Evolutionary conservation across 2,888 invertebrate species (phyloP).

Genomic region (Tipula vernalis): DNA sequence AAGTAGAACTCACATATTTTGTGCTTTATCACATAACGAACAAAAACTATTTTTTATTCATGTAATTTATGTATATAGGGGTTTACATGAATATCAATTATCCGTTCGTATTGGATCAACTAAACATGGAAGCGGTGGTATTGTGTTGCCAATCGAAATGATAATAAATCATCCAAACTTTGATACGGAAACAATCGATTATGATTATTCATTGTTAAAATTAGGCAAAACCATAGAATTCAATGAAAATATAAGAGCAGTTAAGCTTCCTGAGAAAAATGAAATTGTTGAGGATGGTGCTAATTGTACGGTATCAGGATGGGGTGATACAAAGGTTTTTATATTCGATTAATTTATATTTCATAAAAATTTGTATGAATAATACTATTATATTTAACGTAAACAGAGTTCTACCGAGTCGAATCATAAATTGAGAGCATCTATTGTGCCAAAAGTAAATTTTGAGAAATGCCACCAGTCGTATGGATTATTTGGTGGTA

Average conservation of each 20-base stretch:
- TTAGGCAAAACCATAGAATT: not conserved
- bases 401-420: not conserved
- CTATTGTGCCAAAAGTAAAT: not conserved
- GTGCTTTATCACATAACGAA: not conserved
- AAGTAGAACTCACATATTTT: not conserved
- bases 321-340: constrained; percentile 5
- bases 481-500: not conserved
- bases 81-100: not conserved
- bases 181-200: not conserved
- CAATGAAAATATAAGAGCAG: not conserved
- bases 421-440: not conserved
- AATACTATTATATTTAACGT: not conserved
- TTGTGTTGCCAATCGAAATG: not conserved
- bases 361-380: not conserved
- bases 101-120: constrained; percentile 9
- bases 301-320: not conserved
- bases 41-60: not conserved
- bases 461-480: not conserved
- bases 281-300: not conserved
- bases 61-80: not conserved
- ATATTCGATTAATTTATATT: not conserved
- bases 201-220: constrained; percentile 11
- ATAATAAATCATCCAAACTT: constrained; percentile 8
- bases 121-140: not conserved
- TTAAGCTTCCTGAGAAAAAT: constrained; percentile 6